Base-by-base conservation (phyloP, 2,888 invertebrate species). In the Nephrocerus scutellatus region DNA sequence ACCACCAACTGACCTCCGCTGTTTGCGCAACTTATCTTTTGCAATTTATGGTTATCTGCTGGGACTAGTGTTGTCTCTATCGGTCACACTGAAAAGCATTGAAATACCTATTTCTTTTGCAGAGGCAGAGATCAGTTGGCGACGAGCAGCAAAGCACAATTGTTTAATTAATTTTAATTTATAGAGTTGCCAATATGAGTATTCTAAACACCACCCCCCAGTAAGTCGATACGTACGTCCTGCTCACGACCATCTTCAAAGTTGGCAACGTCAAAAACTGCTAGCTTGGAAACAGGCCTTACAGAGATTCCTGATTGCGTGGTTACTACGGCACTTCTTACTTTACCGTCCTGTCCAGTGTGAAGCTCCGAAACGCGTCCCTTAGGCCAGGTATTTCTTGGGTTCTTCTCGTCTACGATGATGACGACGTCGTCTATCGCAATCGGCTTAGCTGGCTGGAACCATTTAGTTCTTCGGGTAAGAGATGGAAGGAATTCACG, bases 401-500 rank as follows among this genome's bases (percentile, higher is more conserved):
- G 35, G 13, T 23, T 22, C 10, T 37, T 24, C 21, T 44, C 29
- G 29, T 51, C 51, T 10, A 36, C 43, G 3, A 47, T 23, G 12
- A 40, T 28, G 5, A 50, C 47, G 3, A 51, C 14, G 30, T 50
- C 50, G 8, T 43, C 46, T 9, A 44, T 14, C 4, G 42, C 13
- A 5, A 49, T 39, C n/a, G 47, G 39, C 10, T 36, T 38, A 5
- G 7, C n/a, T 5, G 26, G 33, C 3, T 14, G 15, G 14, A 36
- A 33, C 51, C 52, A 55, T 30, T 46, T 40, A 2, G 41, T 30
- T 8, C 51, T 32, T 3, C 40, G 32, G 2, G 42, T 25, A 9
- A 54, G 30, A 1, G 39, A 45, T 9, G 54, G 52, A 1, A 55
- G 33, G 34, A 53, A 54, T 28, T 21, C 30, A 20, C 50, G 49